Evolutionary conservation across 2,113 vertebrate genomes (phyloP).

Genomic region (Aspiorhynchus laticeps): DNA sequence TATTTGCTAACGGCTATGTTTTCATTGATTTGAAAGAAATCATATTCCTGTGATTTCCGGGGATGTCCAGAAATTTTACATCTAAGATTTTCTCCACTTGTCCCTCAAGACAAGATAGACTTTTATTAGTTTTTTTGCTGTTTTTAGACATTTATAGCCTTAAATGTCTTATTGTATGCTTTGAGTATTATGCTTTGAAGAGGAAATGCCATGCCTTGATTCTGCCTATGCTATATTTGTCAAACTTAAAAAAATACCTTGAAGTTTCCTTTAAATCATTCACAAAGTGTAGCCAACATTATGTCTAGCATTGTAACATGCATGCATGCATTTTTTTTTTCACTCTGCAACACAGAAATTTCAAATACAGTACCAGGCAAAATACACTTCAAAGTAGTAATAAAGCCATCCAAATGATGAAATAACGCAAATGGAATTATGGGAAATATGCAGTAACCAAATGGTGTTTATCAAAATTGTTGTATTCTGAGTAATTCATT

Average conservation of each 20-base stretch:
- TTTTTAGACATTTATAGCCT: not conserved
- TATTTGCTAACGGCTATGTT: not conserved
- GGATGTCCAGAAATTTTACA: not conserved
- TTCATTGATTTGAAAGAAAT: not conserved
- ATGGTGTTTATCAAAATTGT: not conserved
- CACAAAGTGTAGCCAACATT: not conserved
- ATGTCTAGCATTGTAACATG: not conserved
- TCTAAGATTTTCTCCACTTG: not conserved
- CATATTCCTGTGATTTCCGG: not conserved
- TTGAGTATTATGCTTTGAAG: not conserved
- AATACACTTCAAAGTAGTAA: not conserved
- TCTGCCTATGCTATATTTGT: not conserved
- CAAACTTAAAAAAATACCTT: not conserved
- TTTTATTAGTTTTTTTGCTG: not conserved
- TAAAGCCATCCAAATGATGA: not conserved
- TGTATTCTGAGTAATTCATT: not conserved
- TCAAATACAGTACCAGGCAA: not conserved
- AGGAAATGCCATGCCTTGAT: not conserved
- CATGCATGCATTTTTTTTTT: not conserved
- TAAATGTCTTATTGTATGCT: not conserved
- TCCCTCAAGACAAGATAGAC: not conserved
- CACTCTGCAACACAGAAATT: not conserved
- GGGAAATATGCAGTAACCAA: not conserved
- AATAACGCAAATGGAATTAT: not conserved
- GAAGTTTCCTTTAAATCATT: not conserved